A percentile compares a stretch with the other conserved stretches of the same genome.
Conservation (phyloP, 2,888 invertebrate genomes). For the Melanargia galathea region DNA sequence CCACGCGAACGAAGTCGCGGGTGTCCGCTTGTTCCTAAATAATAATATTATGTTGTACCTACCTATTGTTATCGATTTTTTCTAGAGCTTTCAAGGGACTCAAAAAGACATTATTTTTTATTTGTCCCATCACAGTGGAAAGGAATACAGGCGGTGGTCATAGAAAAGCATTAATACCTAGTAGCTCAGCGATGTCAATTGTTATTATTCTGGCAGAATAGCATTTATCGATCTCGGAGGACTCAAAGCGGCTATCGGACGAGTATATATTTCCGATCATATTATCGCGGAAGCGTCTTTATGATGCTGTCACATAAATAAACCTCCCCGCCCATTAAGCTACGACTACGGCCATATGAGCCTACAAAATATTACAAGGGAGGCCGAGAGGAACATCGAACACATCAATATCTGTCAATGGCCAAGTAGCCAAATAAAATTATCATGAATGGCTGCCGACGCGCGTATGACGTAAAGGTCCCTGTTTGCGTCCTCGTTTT, state of each 20-base stretch:
- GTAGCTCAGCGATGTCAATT: not conserved
- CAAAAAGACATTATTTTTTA: conserved; percentile 1
- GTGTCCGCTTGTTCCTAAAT: no score
- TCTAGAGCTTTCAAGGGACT: not conserved
- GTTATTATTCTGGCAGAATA: not conserved
- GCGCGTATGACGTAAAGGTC: conserved; percentile 59
- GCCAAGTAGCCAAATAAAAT: conserved; percentile 74
- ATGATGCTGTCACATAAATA: conserved; percentile 70
- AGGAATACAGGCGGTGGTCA: conserved; percentile 8
- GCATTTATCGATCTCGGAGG: conserved; percentile 8
- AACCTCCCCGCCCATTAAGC: conserved; percentile 66
- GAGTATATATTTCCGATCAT: conserved; percentile 63
- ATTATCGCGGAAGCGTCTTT: conserved; percentile 63
- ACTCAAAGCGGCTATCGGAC: conserved; percentile 39
- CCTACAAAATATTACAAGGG: conserved; percentile 60
- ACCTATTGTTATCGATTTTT: not conserved
- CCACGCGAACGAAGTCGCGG: no score
- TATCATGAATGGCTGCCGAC: conserved; percentile 65
- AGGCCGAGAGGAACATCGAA: conserved; percentile 55
- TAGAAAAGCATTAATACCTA: not conserved
- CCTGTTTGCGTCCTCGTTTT: conserved; percentile 58
- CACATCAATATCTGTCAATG: conserved; percentile 78
- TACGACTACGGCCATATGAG: conserved; percentile 50
- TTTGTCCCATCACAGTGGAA: conserved; percentile 7
- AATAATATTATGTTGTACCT: not conserved